phyloP scores from a whole-genome alignment of 2,797 vertebrate genomes.

The Neosilurus hyrtlii region DNA sequence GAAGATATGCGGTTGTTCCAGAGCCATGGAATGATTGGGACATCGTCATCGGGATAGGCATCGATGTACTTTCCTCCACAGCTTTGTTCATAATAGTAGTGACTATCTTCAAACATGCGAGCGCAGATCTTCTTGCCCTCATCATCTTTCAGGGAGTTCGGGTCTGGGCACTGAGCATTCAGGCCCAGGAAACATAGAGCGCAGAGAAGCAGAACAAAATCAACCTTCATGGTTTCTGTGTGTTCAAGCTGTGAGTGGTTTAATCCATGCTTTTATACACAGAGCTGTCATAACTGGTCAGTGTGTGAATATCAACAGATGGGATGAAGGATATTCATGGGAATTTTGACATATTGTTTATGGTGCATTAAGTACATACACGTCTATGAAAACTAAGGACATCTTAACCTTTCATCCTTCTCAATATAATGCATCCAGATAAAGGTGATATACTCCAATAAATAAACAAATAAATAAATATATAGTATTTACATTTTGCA shows the following conservation, averaged over 20 bases:
- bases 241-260: not conserved
- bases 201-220: conserved; percentile 42
- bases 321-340: conserved; percentile 26
- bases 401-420: too few relatives aligned
- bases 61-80: conserved; percentile 59
- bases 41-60: conserved; percentile 45
- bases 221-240: conserved; percentile 51
- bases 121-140: conserved; percentile 68
- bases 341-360: conserved; percentile 28
- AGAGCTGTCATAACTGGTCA: not conserved
- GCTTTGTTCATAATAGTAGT: conserved; percentile 71
- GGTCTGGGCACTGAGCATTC: conserved; percentile 62
- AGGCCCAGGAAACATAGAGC: conserved; percentile 45
- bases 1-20: conserved; percentile 67
- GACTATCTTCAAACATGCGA: conserved; percentile 66
- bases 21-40: conserved; percentile 61
- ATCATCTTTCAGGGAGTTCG: not conserved
- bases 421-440: too few relatives aligned
- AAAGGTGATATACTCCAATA: too few relatives aligned
- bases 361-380: too few relatives aligned
- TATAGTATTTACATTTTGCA: too few relatives aligned
- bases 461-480: too few relatives aligned
- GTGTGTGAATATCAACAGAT: conserved; percentile 44
- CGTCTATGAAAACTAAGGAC: too few relatives aligned
- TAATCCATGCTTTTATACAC: conserved; percentile 31